Base-by-base conservation (phyloP, 2,113 vertebrate genomes). In the Seriola quinqueradiata region DNA sequence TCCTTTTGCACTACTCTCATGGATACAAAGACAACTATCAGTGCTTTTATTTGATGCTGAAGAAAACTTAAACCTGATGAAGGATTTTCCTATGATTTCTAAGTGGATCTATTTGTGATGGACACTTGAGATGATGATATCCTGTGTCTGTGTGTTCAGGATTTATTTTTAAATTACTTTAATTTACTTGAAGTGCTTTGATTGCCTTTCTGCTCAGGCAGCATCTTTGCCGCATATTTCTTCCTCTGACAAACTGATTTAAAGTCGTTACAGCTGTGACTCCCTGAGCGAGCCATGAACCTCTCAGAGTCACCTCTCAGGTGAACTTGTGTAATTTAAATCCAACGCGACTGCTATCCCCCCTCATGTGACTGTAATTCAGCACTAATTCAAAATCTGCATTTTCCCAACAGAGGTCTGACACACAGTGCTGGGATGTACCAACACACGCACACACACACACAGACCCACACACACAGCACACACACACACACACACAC, bases 361-460 rank as follows among this genome's bases (percentile, higher is more conserved):
- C 28, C 28, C 28, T 2, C 28, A 28, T 28, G 28, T 28, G 28
- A 28, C 28, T 28, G 28, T 28, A 28, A 28, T 28, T 28, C 28
- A 28, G 28, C 28, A 28, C 28, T 2, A 28, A 28, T 28, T 28
- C 25, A 28, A 28, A 28, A 28, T 28, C 25, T 28, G 25, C 25
- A 28, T 28, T 40, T 81, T 63, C 68, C 61, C 38, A 54, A 8
- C 42, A 32, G 34, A 32, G 34, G 44, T 44, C 14, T 72, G 63
- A 58, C 52, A 67, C 46, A 48, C 46, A 67, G 23, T 3, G 23
- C 5, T 6, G 14, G 58, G 32, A 70, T 7, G n/a, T 40, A 66
- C 48, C 21, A 57, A 58, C 68, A 52, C 21, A 72, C 9, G 46
- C 14, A 65, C 46, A 52, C 34, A 36, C 34, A 36, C 34, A 36